These are phyloP conservation scores for Pyrrhia umbra DNA, from an alignment of 2,888 invertebrate genomes.

Conservation along the genomic window DNA sequence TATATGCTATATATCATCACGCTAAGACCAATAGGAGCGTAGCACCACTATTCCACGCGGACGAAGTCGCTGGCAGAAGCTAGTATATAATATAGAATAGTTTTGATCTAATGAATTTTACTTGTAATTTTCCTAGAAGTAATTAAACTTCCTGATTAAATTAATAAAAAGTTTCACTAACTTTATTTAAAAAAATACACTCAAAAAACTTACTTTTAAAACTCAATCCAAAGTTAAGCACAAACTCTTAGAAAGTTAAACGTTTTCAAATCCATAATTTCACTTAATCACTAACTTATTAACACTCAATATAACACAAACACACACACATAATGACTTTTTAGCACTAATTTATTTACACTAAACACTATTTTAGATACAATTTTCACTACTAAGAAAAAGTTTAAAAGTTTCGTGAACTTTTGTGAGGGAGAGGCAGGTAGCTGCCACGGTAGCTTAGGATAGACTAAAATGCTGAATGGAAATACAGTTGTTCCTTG, in stretches of 20 bases:
- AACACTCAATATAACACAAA: constrained; percentile 26
- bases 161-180: neutral
- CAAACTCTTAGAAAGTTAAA: constrained; percentile 23
- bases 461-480: constrained; percentile 46
- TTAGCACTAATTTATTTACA: constrained; percentile 13
- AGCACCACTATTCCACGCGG: no score
- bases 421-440: constrained; percentile 40
- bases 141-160: neutral
- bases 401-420: constrained; percentile 50
- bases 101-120: no score
- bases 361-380: constrained; percentile 4
- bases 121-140: no score
- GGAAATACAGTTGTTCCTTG: constrained; percentile 14
- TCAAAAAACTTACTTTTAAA: constrained; percentile 34
- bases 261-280: constrained; percentile 37
- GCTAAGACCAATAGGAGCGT: no score
- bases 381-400: constrained; percentile 19
- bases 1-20: no score
- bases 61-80: no score
- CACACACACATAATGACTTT: constrained; percentile 21
- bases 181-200: neutral
- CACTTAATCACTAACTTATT: constrained; percentile 20
- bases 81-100: no score
- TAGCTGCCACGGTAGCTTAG: constrained; percentile 32
- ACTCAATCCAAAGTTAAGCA: constrained; percentile 25